Evolutionary conservation across 2,113 vertebrate genomes (phyloP).

Genomic region (Carassius carassius): DNA sequence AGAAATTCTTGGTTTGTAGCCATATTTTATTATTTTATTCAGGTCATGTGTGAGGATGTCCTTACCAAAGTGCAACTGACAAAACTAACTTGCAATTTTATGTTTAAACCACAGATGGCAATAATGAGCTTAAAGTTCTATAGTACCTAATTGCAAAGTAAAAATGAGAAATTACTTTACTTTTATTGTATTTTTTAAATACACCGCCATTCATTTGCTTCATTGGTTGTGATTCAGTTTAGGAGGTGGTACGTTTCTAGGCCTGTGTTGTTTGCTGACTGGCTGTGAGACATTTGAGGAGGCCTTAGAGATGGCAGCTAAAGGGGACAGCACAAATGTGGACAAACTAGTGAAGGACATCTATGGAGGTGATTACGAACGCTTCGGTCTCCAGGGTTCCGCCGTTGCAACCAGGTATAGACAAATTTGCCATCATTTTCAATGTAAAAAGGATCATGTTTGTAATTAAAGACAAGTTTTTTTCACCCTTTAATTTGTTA

Average conservation of each 20-base stretch:
- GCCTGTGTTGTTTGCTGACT: constrained; percentile 87
- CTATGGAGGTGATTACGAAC: constrained; percentile 87
- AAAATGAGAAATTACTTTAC: neutral
- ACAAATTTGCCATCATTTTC: neutral
- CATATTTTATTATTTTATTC: neutral
- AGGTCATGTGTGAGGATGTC: neutral
- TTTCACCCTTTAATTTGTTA: constrained; percentile 52
- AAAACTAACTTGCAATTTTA: neutral
- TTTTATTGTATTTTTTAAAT: neutral
- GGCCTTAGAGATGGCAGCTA: constrained; percentile 86
- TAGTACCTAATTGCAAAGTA: neutral
- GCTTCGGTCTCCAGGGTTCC: constrained; percentile 84
- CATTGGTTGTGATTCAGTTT: constrained; percentile 70
- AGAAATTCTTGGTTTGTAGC: neutral
- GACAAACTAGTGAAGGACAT: constrained; percentile 90
- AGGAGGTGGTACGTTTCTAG: constrained; percentile 88
- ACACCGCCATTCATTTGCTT: neutral
- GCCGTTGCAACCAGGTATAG: constrained; percentile 85
- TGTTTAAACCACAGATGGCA: neutral
- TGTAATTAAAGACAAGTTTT: neutral
- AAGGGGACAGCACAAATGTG: constrained; percentile 89
- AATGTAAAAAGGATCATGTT: neutral
- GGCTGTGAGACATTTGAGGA: constrained; percentile 89
- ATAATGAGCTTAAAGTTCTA: neutral
- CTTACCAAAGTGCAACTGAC: too few relatives aligned